phyloP scores from a whole-genome alignment of 2,113 vertebrate genomes.

The Tympanuchus pallidicinctus region DNA sequence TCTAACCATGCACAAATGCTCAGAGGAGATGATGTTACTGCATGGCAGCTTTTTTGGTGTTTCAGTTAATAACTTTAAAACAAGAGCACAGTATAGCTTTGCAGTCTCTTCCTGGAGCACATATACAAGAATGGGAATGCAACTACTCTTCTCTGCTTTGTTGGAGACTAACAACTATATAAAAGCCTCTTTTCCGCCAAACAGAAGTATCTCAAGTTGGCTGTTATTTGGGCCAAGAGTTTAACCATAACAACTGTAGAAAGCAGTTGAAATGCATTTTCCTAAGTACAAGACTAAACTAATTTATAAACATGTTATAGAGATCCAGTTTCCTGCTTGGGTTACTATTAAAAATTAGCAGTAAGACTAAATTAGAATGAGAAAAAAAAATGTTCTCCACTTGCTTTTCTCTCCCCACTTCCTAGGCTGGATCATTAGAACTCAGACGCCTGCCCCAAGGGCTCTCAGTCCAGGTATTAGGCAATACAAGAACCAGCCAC shows the following conservation, averaged over 20 bases:
- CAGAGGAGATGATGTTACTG: neutral
- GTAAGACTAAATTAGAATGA: neutral
- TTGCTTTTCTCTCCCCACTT: neutral
- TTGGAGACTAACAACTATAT: neutral
- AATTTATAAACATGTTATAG: neutral
- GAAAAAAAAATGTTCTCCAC: neutral
- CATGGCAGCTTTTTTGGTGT: neutral
- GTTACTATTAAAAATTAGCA: neutral
- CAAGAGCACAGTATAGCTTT: neutral
- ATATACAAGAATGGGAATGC: neutral
- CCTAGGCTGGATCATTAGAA: neutral
- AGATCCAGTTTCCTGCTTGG: neutral
- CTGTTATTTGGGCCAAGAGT: neutral
- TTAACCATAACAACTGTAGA: neutral
- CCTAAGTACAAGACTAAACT: neutral
- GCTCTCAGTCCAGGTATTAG: neutral
- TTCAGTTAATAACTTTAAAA: neutral
- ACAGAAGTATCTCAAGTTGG: neutral
- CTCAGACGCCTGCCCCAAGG: neutral
- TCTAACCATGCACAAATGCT: neutral
- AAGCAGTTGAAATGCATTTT: neutral
- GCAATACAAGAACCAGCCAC: neutral
- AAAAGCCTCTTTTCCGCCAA: neutral
- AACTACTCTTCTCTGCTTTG: neutral
- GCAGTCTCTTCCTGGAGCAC: neutral